A percentile compares a stretch with the other conserved stretches of the same genome.
Evolutionary conservation across 2,113 vertebrate genomes (phyloP).

Genomic region (Aptenodytes forsteri): DNA sequence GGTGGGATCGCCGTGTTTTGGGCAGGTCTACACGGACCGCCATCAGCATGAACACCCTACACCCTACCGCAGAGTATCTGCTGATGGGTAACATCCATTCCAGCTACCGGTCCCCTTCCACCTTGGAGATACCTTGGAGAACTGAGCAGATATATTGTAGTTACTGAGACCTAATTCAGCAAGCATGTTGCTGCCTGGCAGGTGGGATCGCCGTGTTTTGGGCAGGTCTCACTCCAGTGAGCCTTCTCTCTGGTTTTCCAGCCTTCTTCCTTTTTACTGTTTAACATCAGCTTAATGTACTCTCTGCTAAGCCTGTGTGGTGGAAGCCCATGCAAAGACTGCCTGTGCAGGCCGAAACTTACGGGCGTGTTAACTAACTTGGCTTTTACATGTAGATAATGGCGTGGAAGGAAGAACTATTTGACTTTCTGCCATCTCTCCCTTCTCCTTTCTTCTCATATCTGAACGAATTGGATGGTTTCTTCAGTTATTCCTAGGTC

Average conservation of each 20-base stretch:
- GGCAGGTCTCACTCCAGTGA: not conserved
- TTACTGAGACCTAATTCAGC: not conserved
- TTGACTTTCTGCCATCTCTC: not conserved
- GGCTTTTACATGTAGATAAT: not conserved
- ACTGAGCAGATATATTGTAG: not conserved
- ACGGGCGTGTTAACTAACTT: not conserved
- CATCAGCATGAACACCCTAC: not conserved
- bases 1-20: not conserved
- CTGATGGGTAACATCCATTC: not conserved
- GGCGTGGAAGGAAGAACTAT: not conserved
- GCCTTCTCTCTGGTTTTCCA: not conserved
- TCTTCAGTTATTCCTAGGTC: not conserved
- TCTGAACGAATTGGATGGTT: rapidly evolving
- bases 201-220: not conserved
- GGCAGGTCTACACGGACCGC: not conserved
- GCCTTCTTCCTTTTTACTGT: not conserved
- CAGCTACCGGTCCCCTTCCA: not conserved
- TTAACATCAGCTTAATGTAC: not conserved
- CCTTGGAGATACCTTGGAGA: not conserved
- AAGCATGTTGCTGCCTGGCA: not conserved
- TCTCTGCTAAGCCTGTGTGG: not conserved
- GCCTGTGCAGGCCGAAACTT: not conserved
- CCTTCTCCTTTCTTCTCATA: not conserved
- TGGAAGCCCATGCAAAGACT: not conserved
- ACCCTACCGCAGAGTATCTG: not conserved